phyloP scores from a whole-genome alignment of 2,888 invertebrate species.

The Sinelater perroti region DNA sequence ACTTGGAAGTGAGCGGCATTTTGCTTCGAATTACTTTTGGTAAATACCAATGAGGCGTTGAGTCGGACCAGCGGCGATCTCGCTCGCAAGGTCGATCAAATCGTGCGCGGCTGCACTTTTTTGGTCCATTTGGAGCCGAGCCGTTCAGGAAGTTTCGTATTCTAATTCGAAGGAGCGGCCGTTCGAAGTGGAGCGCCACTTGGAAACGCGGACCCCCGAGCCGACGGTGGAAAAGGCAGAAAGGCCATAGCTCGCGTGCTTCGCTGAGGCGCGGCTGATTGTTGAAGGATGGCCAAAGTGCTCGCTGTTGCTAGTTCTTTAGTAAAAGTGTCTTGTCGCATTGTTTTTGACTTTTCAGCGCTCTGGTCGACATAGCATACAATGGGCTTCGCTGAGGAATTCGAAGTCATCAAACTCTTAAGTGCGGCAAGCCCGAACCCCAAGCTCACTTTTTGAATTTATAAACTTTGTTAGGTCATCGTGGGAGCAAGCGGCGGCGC shows the following conservation, averaged over 20 bases:
- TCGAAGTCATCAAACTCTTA: too few species aligned
- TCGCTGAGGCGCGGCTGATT: constrained; percentile 24
- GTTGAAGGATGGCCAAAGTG: constrained; percentile 5
- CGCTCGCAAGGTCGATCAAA: constrained; percentile 17
- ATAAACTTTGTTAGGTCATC: too few species aligned
- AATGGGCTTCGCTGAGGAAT: too few species aligned
- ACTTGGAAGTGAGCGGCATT: constrained; percentile 35
- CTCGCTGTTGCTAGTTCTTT: background rate
- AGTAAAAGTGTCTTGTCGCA: background rate
- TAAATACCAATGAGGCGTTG: constrained; percentile 28
- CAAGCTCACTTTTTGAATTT: too few species aligned
- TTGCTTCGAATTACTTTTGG: constrained; percentile 33
- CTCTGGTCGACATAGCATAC: too few species aligned
- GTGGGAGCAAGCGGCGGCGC: too few species aligned
- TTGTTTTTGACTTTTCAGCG: background rate
- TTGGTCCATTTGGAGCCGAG: background rate
- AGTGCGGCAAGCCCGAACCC: too few species aligned
- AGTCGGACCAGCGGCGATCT: constrained; percentile 11
- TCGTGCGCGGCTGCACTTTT: background rate
- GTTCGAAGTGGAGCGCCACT: constrained; percentile 22
- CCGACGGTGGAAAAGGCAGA: constrained; percentile 3
- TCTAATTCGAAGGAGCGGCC: constrained; percentile 13
- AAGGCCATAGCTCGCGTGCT: constrained; percentile 15
- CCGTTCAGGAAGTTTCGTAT: constrained; percentile 10
- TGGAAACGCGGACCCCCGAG: constrained; percentile 5